These are phyloP conservation scores for Sciurus carolinensis DNA, from an alignment of 2,797 vertebrate species.

Conservation along the genomic window DNA sequence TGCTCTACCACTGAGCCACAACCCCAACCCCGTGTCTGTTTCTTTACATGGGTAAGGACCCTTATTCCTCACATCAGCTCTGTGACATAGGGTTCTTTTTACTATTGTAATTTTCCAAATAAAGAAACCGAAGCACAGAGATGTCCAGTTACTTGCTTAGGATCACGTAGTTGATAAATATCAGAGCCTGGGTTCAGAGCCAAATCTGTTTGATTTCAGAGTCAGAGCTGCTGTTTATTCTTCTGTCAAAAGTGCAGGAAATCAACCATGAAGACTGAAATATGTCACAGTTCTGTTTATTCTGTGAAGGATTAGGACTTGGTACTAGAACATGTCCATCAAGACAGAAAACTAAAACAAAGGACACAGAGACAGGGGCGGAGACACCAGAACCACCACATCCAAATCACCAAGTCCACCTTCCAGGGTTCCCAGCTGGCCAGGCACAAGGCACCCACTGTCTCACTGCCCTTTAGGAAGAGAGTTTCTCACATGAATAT, in stretches of 20 bases:
- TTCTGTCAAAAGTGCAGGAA: not conserved
- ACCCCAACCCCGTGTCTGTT: not conserved
- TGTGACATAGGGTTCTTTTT: not conserved
- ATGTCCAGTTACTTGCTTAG: not conserved
- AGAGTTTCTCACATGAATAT: not conserved
- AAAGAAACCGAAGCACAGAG: not conserved
- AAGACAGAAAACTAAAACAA: not conserved
- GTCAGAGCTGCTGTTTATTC: not conserved
- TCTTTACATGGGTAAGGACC: not conserved
- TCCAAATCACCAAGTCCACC: not conserved
- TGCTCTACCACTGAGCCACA: too few species aligned
- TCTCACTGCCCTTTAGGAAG: not conserved
- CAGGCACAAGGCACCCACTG: not conserved
- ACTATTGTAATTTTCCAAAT: not conserved
- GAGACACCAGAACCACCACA: not conserved
- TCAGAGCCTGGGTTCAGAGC: conserved; percentile 8
- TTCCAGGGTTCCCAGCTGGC: not conserved
- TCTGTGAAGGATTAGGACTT: not conserved
- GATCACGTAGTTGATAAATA: not conserved
- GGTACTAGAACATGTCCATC: not conserved
- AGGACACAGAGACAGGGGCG: not conserved
- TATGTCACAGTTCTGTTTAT: not conserved
- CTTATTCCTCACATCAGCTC: not conserved
- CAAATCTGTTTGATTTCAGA: not conserved
- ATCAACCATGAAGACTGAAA: not conserved